Base-by-base conservation (phyloP, 2,797 vertebrate species). In the Clamator glandarius region DNA sequence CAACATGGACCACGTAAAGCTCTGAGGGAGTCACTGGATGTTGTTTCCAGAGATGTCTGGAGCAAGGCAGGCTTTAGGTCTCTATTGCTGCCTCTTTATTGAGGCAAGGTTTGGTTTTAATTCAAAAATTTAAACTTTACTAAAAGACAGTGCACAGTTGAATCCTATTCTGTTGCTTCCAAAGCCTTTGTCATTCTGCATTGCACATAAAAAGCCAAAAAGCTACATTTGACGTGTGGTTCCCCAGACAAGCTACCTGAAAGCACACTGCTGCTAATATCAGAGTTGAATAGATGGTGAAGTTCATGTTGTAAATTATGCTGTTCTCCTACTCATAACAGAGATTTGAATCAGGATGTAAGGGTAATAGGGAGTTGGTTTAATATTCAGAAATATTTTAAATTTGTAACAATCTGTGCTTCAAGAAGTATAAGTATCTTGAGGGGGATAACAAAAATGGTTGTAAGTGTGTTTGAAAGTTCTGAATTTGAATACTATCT, bases 1-100 rank as follows among this genome's bases (percentile, higher is more conserved):
- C 0, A 6, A n/a, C 8, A 8, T 0, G 7, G 58, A 31, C 46
- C 0, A 0, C 36, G 33, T 44, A 68, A 77, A 87, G 16, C 44
- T 69, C 50, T 51, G 23, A 17, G 17, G 67, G 78, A 67, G 25
- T 69, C 8, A 8, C 3, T 1, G 52, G 35, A 76, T 21, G 19
- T 48, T 51, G 24, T 61, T 87, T 74, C 50, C 25, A 77, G 21
- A 18, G 28, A 6, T 21, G 46, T 48, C 6, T 39, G 26, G 24
- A 83, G 17, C 29, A 67, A 23, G 16, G n/a, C 55, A 68, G 42
- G 13, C 21, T 52, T 20, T 33, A n/a, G 50, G 15, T 8, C 6
- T 88, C 15, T 46, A 15, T 12, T 17, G 4, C 21, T 61, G 21
- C 33, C 54, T 39, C 58, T 77, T 64, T 78, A 36, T 23, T 11